Evolutionary conservation across 2,113 vertebrate species (phyloP).

Genomic region (Pardalotus punctatus): DNA sequence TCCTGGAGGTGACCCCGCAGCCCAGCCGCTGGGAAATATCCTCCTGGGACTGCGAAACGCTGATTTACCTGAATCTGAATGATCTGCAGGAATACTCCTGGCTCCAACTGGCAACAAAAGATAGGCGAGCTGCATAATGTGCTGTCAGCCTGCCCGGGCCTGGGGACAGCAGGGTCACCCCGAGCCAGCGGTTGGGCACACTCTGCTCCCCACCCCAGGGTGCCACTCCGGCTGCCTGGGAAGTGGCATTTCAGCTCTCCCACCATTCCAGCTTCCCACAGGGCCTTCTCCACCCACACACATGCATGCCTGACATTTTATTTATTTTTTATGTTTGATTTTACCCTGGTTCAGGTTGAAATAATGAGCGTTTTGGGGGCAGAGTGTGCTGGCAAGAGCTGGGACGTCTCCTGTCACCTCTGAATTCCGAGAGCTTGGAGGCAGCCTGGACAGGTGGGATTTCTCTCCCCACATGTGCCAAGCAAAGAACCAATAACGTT

Average conservation of each 20-base stretch:
- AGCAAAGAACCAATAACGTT: not conserved
- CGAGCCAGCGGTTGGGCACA: fast-evolving
- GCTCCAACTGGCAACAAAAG: not conserved
- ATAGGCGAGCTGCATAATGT: not conserved
- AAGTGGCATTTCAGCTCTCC: not conserved
- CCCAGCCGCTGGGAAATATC: not conserved
- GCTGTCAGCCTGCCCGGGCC: not conserved
- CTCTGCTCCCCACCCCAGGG: fast-evolving
- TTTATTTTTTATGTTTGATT: not conserved
- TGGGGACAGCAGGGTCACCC: not conserved
- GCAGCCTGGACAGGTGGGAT: not conserved
- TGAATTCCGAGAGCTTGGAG: not conserved
- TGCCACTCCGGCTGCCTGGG: not conserved
- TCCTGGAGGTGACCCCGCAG: conserved; percentile 49
- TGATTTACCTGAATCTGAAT: conserved; percentile 19
- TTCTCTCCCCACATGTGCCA: fast-evolving
- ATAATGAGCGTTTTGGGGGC: not conserved
- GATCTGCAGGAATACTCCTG: not conserved
- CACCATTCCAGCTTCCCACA: not conserved
- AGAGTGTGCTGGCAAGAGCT: not conserved
- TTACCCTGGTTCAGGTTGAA: not conserved
- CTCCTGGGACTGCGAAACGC: not conserved
- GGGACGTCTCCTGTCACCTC: not conserved
- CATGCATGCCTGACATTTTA: fast-evolving
- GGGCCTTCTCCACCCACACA: not conserved